Percentiles rank a stretch among this genome's conserved stretches.
These are phyloP conservation scores for Frankliniella intonsa DNA, from an alignment of 2,888 invertebrate species.

Conservation along the genomic window DNA sequence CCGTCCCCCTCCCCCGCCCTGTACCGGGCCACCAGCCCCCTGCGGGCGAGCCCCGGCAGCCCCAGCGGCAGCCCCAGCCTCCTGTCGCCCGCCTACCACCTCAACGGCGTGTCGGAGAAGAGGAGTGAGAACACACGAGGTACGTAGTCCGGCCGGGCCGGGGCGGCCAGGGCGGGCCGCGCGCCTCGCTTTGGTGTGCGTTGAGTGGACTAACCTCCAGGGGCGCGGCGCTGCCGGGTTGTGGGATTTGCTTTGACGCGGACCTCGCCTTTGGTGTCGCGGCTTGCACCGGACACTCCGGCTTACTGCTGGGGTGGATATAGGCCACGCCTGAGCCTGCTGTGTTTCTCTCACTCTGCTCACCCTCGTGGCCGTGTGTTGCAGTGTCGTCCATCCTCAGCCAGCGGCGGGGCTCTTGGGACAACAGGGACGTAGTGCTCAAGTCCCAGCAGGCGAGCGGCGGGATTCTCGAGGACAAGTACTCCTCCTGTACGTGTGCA, in stretches of 20 bases:
- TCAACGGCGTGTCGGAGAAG: slow-evolving; percentile 7
- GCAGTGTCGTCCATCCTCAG: slow-evolving; percentile 57
- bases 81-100: slow-evolving; percentile 27
- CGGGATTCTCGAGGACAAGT: slow-evolving; percentile 15
- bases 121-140: background rate
- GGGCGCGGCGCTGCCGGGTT: background rate
- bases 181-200: background rate
- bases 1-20: slow-evolving; percentile 33
- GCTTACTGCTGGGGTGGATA: no score
- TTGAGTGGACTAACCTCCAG: background rate
- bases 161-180: background rate
- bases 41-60: no score
- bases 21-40: slow-evolving; percentile 35
- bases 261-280: background rate
- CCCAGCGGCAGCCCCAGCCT: slow-evolving; percentile 37
- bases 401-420: slow-evolving; percentile 72
- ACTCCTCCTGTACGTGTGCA: slow-evolving; percentile 2
- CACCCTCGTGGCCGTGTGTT: slow-evolving; percentile 38
- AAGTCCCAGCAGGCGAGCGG: background rate
- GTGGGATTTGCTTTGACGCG: background rate
- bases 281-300: no score
- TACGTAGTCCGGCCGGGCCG: background rate
- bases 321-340: no score
- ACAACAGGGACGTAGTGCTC: slow-evolving; percentile 60
- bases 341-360: no score